A percentile compares a stretch with the other conserved stretches of the same genome.
Evolutionary conservation across 2,113 vertebrate species (phyloP).

Genomic region (Junco hyemalis): DNA sequence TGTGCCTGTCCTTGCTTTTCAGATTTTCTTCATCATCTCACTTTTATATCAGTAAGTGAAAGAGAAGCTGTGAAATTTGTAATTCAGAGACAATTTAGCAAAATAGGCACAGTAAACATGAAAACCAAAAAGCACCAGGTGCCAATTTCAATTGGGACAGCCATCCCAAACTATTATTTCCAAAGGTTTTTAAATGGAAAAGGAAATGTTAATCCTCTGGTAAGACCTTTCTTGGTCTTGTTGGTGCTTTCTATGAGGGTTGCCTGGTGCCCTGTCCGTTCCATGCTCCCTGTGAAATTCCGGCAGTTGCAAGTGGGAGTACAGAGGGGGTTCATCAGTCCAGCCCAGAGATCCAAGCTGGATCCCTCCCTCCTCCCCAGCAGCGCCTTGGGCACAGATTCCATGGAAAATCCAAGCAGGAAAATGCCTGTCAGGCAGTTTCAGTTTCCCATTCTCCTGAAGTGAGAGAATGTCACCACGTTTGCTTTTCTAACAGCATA

Average conservation of each 20-base stretch:
- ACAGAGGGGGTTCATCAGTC: not conserved
- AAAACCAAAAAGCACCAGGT: not conserved
- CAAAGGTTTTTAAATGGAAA: not conserved
- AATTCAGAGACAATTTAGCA: not conserved
- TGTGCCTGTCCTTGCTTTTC: not conserved
- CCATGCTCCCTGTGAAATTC: fast-evolving
- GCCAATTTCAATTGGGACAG: not conserved
- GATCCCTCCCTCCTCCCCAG: not conserved
- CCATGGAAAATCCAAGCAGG: not conserved
- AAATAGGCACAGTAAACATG: not conserved
- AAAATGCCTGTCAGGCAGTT: not conserved
- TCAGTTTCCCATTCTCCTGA: not conserved
- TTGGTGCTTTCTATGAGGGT: not conserved
- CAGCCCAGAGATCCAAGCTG: not conserved
- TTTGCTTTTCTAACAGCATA: not conserved
- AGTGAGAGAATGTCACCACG: not conserved
- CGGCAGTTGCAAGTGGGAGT: not conserved
- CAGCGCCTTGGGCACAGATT: not conserved
- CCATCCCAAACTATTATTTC: not conserved
- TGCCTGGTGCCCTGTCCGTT: too few species aligned
- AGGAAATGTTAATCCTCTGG: not conserved
- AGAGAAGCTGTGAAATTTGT: not conserved
- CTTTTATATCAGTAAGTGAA: not conserved
- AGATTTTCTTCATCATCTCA: not conserved
- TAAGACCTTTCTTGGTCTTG: not conserved